phyloP scores from a whole-genome alignment of 2,113 vertebrate genomes.

The Oncorhynchus masou region DNA sequence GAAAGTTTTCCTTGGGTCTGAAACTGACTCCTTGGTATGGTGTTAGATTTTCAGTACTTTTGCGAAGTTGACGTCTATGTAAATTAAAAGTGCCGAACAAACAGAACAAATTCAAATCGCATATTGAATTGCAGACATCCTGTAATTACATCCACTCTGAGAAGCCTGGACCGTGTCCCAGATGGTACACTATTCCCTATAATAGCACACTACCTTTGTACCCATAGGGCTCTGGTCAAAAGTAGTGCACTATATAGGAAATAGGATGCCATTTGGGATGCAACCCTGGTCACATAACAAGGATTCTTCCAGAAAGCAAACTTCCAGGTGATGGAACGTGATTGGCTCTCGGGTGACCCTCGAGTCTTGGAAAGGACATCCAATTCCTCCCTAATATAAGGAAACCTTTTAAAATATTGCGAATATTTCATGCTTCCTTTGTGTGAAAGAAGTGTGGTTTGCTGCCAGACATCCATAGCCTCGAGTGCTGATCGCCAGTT shows the following conservation, averaged over 20 bases:
- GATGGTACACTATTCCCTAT: too few relatives aligned
- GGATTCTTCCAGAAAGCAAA: constrained; percentile 19
- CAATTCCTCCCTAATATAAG: constrained; percentile 49
- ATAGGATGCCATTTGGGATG: not conserved
- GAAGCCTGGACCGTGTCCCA: too few relatives aligned
- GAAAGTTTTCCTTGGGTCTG: not conserved
- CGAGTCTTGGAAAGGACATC: not conserved
- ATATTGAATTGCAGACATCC: too few relatives aligned
- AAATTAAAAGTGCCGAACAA: not conserved
- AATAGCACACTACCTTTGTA: too few relatives aligned
- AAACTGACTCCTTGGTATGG: not conserved
- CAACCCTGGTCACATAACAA: constrained; percentile 5
- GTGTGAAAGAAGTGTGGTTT: constrained; percentile 41
- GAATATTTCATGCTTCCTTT: constrained; percentile 63
- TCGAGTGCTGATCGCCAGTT: constrained; percentile 37
- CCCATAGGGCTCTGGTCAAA: too few relatives aligned
- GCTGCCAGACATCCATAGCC: constrained; percentile 51
- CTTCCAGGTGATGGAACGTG: constrained; percentile 26
- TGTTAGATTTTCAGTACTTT: not conserved
- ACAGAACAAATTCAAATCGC: not conserved
- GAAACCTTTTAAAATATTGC: constrained; percentile 64
- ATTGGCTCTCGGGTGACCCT: too few relatives aligned
- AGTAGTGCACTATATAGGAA: too few relatives aligned
- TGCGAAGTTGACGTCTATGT: not conserved
- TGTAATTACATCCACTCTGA: too few relatives aligned